These are phyloP conservation scores for Tribolium freemani DNA, from an alignment of 2,888 invertebrate species.

Conservation along the genomic window DNA sequence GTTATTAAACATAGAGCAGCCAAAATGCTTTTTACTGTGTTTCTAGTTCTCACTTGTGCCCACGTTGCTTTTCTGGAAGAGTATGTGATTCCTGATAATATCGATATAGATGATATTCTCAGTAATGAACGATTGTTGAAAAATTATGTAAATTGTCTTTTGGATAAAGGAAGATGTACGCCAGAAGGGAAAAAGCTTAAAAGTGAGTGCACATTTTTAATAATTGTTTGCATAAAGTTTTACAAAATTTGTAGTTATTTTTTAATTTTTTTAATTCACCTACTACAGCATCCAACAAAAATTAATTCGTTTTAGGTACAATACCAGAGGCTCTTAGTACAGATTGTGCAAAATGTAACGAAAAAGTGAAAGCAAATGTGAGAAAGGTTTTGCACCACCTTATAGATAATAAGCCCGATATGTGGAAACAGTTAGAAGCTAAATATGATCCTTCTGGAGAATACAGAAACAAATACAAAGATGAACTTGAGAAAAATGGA, in stretches of 20 bases:
- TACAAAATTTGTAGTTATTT: background rate
- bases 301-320: constrained; percentile 65
- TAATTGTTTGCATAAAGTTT: background rate
- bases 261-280: no score
- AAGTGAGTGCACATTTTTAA: constrained; percentile 62
- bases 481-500: constrained; percentile 14
- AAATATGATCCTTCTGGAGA: constrained; percentile 78
- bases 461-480: constrained; percentile 75
- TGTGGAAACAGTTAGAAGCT: constrained; percentile 74
- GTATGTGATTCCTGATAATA: constrained; percentile 68
- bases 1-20: background rate
- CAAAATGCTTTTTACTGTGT: background rate
- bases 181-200: constrained; percentile 75
- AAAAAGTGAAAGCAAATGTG: constrained; percentile 73
- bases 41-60: background rate
- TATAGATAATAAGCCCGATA: constrained; percentile 73
- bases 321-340: constrained; percentile 79
- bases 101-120: constrained; percentile 78
- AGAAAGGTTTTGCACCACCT: constrained; percentile 76
- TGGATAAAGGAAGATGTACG: constrained; percentile 77
- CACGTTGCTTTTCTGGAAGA: background rate
- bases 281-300: no score
- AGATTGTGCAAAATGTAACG: constrained; percentile 77
- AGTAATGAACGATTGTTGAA: constrained; percentile 76
- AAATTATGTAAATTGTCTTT: constrained; percentile 78